A percentile compares a stretch with the other conserved stretches of the same genome.
Evolutionary conservation across 1,140 invertebrate species (phyloP).

Genomic region (Tyrophagus putrescentiae): DNA sequence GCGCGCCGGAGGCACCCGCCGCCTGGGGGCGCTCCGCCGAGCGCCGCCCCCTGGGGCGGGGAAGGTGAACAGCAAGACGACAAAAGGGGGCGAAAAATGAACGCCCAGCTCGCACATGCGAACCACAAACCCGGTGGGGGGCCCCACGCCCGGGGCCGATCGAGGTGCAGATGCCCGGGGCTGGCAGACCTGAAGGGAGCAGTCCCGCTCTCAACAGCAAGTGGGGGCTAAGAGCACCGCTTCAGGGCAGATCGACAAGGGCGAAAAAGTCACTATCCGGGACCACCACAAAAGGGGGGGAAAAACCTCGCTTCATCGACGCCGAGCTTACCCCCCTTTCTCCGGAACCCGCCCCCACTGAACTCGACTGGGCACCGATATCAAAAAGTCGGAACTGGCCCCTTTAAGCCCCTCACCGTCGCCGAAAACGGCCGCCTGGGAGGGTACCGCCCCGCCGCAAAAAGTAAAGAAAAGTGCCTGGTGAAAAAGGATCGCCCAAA

Average conservation of each 20-base stretch:
- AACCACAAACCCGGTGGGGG: background rate
- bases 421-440: background rate
- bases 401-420: background rate
- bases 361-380: constrained; percentile 2
- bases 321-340: background rate
- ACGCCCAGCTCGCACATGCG: background rate
- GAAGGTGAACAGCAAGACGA: background rate
- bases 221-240: constrained; percentile 3
- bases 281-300: background rate
- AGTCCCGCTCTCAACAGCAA: no score
- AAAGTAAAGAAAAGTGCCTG: constrained; percentile 5
- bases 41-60: background rate
- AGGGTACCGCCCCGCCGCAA: background rate
- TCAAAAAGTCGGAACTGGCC: no score
- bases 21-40: background rate
- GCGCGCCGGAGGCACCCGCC: background rate
- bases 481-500: background rate
- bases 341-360: background rate
- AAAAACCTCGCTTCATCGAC: constrained; percentile 4
- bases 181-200: constrained; percentile 10
- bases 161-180: background rate
- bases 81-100: background rate
- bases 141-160: background rate
- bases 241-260: background rate
- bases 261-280: constrained; percentile 11